Evolutionary conservation across 2,888 invertebrate species (phyloP).

Genomic region (Drosophila eohydei): DNA sequence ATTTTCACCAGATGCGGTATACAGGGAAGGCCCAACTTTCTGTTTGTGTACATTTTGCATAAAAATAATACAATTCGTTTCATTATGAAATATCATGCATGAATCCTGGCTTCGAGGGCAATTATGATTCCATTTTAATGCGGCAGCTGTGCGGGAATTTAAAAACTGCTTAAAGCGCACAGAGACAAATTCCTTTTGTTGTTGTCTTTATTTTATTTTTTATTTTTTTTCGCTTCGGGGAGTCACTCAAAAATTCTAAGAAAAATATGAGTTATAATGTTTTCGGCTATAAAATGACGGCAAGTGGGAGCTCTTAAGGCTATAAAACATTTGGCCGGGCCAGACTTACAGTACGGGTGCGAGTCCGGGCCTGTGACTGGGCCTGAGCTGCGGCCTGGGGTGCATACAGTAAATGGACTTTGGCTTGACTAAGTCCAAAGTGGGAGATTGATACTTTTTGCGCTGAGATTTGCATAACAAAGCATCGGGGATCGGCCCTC

Average conservation of each 20-base stretch:
- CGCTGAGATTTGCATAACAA: conserved; percentile 72
- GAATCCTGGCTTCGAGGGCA: conserved; percentile 19
- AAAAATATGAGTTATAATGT: conserved; percentile 57
- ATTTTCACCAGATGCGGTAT: conserved; percentile 16
- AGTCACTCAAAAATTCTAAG: conserved; percentile 39
- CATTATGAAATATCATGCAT: conserved; percentile 35
- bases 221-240: conserved; percentile 21
- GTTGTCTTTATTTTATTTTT: neutral
- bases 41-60: conserved; percentile 29
- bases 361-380: neutral
- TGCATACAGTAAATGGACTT: conserved; percentile 51
- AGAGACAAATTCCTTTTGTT: conserved; percentile 24
- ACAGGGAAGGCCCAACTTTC: conserved; percentile 28
- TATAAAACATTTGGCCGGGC: conserved; percentile 25
- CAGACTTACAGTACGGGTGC: neutral
- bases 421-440: conserved; percentile 45
- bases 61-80: conserved; percentile 55
- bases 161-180: conserved; percentile 35
- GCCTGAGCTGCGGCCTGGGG: neutral
- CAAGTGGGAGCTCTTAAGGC: conserved; percentile 30
- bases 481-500: conserved; percentile 34
- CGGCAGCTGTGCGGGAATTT: conserved; percentile 21
- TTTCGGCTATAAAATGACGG: conserved; percentile 31
- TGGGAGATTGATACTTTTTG: conserved; percentile 57
- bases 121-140: conserved; percentile 26